A percentile compares a stretch with the other conserved stretches of the same genome.
Evolutionary conservation across 2,888 invertebrate species (phyloP).

Genomic region (Nephrotoma guestfalica): DNA sequence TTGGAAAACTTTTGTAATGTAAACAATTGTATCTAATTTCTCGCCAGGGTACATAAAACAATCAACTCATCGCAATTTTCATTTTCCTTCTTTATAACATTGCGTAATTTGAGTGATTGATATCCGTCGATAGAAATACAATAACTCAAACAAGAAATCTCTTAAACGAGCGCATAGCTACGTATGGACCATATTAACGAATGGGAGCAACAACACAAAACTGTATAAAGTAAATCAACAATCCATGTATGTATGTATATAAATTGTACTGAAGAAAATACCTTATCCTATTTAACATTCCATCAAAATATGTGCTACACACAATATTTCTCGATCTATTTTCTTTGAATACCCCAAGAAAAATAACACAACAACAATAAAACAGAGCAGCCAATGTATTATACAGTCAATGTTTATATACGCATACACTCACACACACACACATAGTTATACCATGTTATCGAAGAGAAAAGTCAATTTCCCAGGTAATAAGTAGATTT

Average conservation of each 20-base stretch:
- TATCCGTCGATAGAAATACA: background rate
- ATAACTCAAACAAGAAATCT: background rate
- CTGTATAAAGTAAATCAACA: background rate
- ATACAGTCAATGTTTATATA: background rate
- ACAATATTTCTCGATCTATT: background rate
- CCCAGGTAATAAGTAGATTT: background rate
- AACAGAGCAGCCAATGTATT: background rate
- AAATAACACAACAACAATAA: background rate
- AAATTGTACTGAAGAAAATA: background rate
- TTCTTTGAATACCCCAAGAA: background rate
- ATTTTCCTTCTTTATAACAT: background rate
- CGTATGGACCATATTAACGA: background rate
- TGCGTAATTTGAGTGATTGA: background rate
- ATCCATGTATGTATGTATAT: background rate
- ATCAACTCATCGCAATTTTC: background rate
- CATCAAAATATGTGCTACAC: background rate
- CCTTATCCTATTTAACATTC: background rate
- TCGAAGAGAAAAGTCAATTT: background rate
- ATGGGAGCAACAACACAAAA: background rate
- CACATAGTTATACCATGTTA: background rate
- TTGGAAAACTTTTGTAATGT: too few species aligned
- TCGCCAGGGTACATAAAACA: too few species aligned
- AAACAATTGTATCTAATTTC: too few species aligned
- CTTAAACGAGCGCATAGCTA: background rate
- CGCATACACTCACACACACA: background rate